Evolutionary conservation across 2,888 invertebrate genomes (phyloP).

Genomic region (Parnassius glacialis): DNA sequence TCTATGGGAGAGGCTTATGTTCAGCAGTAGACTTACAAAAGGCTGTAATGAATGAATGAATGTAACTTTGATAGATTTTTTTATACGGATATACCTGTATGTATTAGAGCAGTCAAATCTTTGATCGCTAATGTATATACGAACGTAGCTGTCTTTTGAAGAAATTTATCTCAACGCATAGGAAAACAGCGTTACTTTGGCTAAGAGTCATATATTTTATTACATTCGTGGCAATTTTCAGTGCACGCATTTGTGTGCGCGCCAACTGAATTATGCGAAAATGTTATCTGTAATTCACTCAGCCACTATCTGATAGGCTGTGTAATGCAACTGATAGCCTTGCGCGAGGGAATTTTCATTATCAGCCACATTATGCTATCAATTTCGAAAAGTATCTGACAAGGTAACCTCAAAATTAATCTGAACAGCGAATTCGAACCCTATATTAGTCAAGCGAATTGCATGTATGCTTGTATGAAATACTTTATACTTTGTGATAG

Average conservation of each 20-base stretch:
- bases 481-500: not conserved
- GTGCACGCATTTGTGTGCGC: conserved; percentile 19
- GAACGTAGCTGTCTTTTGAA: no score
- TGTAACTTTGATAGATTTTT: no score
- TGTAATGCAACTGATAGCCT: conserved; percentile 43
- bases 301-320: conserved; percentile 39
- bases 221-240: not conserved
- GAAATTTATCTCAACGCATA: no score
- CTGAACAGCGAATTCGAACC: not conserved
- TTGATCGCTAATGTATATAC: no score
- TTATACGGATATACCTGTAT: no score
- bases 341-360: conserved; percentile 29
- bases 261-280: conserved; percentile 24
- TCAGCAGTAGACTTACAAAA: no score
- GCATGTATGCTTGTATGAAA: no score
- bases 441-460: not conserved
- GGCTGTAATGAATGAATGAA: no score
- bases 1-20: no score
- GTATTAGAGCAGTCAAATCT: no score
- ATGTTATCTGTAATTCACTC: conserved; percentile 25
- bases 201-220: no score
- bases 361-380: conserved; percentile 25
- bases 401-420: not conserved
- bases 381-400: conserved; percentile 21
- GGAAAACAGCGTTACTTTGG: no score